Evolutionary conservation across 2,888 invertebrate species (phyloP).

Genomic region (Schrankia costaestrigalis): DNA sequence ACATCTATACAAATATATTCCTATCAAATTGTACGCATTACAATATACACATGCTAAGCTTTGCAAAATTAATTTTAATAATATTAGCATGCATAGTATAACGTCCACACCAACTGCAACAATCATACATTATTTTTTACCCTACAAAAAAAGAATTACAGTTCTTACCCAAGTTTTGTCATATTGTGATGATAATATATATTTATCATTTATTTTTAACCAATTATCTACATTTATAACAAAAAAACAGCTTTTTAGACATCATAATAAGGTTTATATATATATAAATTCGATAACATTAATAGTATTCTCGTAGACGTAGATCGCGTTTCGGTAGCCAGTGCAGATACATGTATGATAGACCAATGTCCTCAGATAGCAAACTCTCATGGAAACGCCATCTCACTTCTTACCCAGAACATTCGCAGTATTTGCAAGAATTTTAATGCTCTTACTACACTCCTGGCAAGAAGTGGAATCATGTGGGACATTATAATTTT

Average conservation of each 20-base stretch:
- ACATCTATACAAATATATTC: no score
- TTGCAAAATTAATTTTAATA: no score
- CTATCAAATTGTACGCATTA: no score
- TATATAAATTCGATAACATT: background rate
- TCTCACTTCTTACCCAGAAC: background rate
- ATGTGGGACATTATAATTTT: background rate
- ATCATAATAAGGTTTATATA: background rate
- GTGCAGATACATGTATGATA: background rate
- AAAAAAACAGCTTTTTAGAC: background rate
- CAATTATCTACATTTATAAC: background rate
- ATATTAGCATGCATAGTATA: no score
- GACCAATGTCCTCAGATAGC: background rate
- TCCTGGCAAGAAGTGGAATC: background rate
- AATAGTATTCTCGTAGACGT: background rate
- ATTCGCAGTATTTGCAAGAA: background rate
- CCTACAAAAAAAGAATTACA: no score
- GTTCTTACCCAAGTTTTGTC: no score
- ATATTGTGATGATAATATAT: no score
- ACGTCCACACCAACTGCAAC: no score
- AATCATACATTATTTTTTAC: no score
- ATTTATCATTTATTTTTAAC: background rate
- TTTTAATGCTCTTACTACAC: background rate
- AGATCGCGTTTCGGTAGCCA: background rate
- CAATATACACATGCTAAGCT: no score
- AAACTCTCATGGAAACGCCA: background rate